Base-by-base conservation (phyloP, 2,888 invertebrate genomes). In the Lasioglossum figueresi region DNA sequence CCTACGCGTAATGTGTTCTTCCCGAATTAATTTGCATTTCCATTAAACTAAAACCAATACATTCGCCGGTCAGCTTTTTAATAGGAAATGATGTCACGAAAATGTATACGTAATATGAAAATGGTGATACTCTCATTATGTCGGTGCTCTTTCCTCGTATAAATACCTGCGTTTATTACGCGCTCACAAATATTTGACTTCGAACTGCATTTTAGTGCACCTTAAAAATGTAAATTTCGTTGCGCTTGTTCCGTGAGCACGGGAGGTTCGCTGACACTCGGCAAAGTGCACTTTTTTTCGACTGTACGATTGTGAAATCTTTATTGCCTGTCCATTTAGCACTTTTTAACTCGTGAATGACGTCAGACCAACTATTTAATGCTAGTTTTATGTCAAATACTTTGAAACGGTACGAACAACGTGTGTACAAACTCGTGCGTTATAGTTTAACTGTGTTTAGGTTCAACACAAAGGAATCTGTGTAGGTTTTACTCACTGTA, bases 51-150 rank as follows among this genome's bases (percentile, higher is more conserved):
- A 34, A 56, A 23, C 37, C 23, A 48, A 73, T 66, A 73, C 27
- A 45, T 63, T 66, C 66, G n/a, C 45, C 34, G 31, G 43, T 23
- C 34, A 4, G 66, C 66, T 74, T 74, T 79, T 79, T 74, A 79
- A 74, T 40, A 37, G 40, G 48, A n/a, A 45, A 59, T 19, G 43
- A 79, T 73, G 73, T 66, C 73, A 37, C 40, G 48, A 66, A 45
- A 79, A 74, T 66, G 45, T 66, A 66, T 72, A 74, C 66, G 34
- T 76, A 63, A 66, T 79, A 66, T 37, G n/a, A 68, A 79, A 74
- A 74, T 63, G 72, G 45, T 48, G 43, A 79, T 73, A 52, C 23
- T 74, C 68, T 34, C 37, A 72, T 72, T 79, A 66, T 66, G 27
- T 31, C 74, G n/a, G 27, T 48, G 66, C 73, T 66, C n/a, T 79